A percentile compares a stretch with the other conserved stretches of the same genome.
These are phyloP conservation scores for Protobothrops mucrosquamatus DNA, from an alignment of 2,113 vertebrate species.

Conservation along the genomic window DNA sequence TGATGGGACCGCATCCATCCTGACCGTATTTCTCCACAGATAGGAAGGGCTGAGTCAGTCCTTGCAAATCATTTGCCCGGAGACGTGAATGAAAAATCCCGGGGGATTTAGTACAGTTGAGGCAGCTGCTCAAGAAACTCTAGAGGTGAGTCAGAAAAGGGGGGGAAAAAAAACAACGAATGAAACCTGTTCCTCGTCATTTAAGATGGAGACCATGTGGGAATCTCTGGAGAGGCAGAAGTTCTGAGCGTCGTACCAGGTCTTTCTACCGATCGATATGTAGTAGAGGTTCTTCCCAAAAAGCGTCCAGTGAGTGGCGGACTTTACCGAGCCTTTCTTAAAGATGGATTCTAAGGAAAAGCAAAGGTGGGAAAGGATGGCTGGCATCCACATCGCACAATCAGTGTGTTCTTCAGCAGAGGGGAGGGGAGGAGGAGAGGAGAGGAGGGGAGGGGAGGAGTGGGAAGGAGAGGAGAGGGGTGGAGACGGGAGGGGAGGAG, in stretches of 20 bases:
- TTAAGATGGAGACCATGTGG: slow-evolving; percentile 21
- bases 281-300: slow-evolving; percentile 40
- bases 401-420: background rate
- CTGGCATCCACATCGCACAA: background rate
- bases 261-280: slow-evolving; percentile 43
- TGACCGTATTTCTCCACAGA: background rate
- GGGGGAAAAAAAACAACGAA: background rate
- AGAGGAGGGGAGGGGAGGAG: rapidly evolving
- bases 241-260: slow-evolving; percentile 28
- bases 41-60: background rate
- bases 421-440: background rate
- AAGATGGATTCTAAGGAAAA: background rate
- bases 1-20: background rate
- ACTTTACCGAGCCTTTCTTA: background rate
- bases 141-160: background rate
- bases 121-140: background rate
- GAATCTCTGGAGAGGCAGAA: slow-evolving; percentile 20
- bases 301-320: slow-evolving; percentile 26
- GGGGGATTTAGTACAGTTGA: background rate
- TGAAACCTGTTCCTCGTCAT: slow-evolving; percentile 4
- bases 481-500: no score
- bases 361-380: background rate
- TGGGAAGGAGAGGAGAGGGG: background rate
- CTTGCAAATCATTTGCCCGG: background rate
- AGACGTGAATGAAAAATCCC: background rate